phyloP scores from a whole-genome alignment of 2,888 invertebrate species.

The Drosophila mulleri region DNA sequence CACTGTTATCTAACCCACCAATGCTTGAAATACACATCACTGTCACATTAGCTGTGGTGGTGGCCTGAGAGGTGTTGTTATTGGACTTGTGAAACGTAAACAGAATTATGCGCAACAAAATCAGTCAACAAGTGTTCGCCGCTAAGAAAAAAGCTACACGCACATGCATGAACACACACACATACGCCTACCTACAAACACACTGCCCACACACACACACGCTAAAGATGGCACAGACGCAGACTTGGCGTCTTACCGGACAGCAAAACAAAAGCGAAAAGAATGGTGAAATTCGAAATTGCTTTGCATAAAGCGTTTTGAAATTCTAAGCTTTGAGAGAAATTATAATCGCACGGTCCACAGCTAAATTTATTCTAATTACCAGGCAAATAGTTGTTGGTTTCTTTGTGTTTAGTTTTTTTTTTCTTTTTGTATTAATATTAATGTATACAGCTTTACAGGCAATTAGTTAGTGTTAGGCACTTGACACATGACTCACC shows the following conservation, averaged over 20 bases:
- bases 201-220: background rate
- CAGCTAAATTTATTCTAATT: background rate
- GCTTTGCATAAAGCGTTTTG: slow-evolving; percentile 14
- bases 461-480: slow-evolving; percentile 9
- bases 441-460: slow-evolving; percentile 20
- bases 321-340: background rate
- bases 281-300: slow-evolving; percentile 72
- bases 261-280: slow-evolving; percentile 37
- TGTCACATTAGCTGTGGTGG: background rate
- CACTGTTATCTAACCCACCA: slow-evolving; percentile 28
- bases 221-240: slow-evolving; percentile 27
- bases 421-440: slow-evolving; percentile 19
- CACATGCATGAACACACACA: slow-evolving; percentile 9
- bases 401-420: background rate
- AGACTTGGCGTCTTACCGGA: slow-evolving; percentile 4
- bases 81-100: slow-evolving; percentile 5
- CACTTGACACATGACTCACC: slow-evolving; percentile 64
- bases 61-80: background rate
- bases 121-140: slow-evolving; percentile 63
- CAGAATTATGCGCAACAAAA: slow-evolving; percentile 27
- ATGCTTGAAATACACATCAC: slow-evolving; percentile 58
- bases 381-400: background rate
- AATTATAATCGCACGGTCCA: background rate
- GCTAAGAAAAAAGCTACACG: slow-evolving; percentile 5
- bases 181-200: slow-evolving; percentile 1